Evolutionary conservation across 1,140 invertebrate genomes (phyloP), one percentile per base, ranked within the genome.

Genomic region (Lepidostoma basale): DNA sequence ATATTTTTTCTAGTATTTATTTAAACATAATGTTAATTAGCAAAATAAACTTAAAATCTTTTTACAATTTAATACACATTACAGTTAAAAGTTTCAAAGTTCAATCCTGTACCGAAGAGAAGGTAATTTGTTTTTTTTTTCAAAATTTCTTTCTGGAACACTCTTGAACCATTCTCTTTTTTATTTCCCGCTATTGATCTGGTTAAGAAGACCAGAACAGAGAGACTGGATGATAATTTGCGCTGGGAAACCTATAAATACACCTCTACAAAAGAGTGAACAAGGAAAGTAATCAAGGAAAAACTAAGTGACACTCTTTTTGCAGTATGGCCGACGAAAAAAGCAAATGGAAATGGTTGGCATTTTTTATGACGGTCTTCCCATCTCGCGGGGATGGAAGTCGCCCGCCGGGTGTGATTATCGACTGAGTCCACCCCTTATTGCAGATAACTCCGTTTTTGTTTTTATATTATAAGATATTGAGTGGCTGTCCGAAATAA

Each of bases 281-380:
- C 59, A 36, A 39, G 44, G 33, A 54, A 56, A 65, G 62, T 65
- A 65, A 65, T 65, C 62, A 65, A 56, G 25, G 62, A 40, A 65
- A 65, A 65, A 65, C 62, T 65, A 54, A 65, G 33, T 65, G 45
- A 54, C 33, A 18, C 22, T 56, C 47, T 45, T 65, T 63, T 63
- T 25, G 25, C 22, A 47, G 30, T 23, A 9, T 14, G 62, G 39
- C 26, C 16, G 16, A 20, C 14, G 45, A 54, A 65, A 54, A 65
- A 56, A 30, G 30, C 45, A 65, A 65, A 42, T 65, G 47, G 22
- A 45, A 65, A 28, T 25, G 62, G 62, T 44, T 45, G 25, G 26
- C 62, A 47, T 49, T 44, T 63, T 63, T 63, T 63, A 63, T 36
- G 25, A 49, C 47, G 62, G 44, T 63, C 28, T 63, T 3, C 28